Evolutionary conservation across 2,888 invertebrate genomes (phyloP).

Genomic region (Coelinius sp.): DNA sequence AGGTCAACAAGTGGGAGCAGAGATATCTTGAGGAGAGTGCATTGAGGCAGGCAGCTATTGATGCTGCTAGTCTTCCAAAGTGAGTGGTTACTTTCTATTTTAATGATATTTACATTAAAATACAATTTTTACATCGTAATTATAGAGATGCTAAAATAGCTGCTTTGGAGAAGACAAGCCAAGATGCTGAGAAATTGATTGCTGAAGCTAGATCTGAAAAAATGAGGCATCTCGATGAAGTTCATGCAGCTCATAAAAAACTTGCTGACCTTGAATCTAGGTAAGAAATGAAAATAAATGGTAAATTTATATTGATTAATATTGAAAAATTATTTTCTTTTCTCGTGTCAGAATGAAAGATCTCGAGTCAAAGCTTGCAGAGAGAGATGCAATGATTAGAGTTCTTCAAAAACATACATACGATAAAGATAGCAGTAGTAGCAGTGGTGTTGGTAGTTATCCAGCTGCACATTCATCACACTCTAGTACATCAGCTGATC

Average conservation of each 20-base stretch:
- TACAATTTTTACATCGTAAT: not conserved
- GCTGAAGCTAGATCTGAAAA: conserved; percentile 90
- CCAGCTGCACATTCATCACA: conserved; percentile 70
- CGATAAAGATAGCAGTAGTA: conserved; percentile 77
- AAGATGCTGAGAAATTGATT: conserved; percentile 87
- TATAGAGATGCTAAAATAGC: conserved; percentile 83
- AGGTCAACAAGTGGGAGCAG: conserved; percentile 90
- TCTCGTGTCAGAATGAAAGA: conserved; percentile 79
- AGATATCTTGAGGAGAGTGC: conserved; percentile 87
- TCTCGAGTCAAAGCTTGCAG: conserved; percentile 88
- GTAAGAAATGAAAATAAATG: conserved; percentile 69
- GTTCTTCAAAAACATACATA: conserved; percentile 87
- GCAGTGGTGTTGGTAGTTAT: conserved; percentile 73
- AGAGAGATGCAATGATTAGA: conserved; percentile 91
- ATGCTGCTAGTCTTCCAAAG: conserved; percentile 77
- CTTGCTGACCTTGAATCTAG: conserved; percentile 89
- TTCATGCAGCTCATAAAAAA: conserved; percentile 87
- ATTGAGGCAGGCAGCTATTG: conserved; percentile 84
- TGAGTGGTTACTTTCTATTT: conserved; percentile 47
- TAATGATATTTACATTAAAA: no score
- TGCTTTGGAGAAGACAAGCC: conserved; percentile 85
- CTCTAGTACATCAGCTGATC: conserved; percentile 68
- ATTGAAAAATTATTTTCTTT: conserved; percentile 19
- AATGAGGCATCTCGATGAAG: conserved; percentile 90
- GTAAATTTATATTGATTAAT: not conserved